Evolutionary conservation across 2,888 invertebrate species (phyloP).

Genomic region (Mermis nigrescens): DNA sequence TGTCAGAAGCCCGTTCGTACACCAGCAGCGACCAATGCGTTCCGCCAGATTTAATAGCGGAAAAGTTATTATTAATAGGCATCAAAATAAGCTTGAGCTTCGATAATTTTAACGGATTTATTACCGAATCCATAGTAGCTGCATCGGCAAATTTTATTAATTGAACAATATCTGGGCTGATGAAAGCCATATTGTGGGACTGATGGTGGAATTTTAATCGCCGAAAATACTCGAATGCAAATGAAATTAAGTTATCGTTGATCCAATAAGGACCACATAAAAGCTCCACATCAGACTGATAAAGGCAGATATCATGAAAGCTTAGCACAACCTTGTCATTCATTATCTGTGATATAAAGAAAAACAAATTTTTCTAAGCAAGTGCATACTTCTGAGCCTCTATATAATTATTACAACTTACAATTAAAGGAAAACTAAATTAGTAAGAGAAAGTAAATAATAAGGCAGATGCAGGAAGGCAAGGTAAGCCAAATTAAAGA

Average conservation of each 20-base stretch:
- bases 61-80: background rate
- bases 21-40: conserved; percentile 1
- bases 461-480: too few relatives aligned
- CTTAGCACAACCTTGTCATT: background rate
- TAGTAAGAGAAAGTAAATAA: too few relatives aligned
- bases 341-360: too few relatives aligned
- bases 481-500: too few relatives aligned
- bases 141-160: background rate
- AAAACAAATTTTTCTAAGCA: too few relatives aligned
- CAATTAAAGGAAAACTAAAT: too few relatives aligned
- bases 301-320: background rate
- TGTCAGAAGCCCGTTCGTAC: background rate
- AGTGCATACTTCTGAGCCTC: too few relatives aligned
- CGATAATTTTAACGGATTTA: background rate
- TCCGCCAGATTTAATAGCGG: background rate
- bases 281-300: background rate
- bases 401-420: too few relatives aligned
- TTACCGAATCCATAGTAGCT: background rate
- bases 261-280: background rate
- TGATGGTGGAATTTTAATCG: background rate
- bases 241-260: background rate
- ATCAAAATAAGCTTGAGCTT: background rate
- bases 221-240: conserved; percentile 1
- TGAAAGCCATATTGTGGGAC: background rate
- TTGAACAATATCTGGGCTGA: background rate